These are phyloP conservation scores for Trypoxylon attenuatum DNA, from an alignment of 2,888 invertebrate genomes.

Conservation along the genomic window DNA sequence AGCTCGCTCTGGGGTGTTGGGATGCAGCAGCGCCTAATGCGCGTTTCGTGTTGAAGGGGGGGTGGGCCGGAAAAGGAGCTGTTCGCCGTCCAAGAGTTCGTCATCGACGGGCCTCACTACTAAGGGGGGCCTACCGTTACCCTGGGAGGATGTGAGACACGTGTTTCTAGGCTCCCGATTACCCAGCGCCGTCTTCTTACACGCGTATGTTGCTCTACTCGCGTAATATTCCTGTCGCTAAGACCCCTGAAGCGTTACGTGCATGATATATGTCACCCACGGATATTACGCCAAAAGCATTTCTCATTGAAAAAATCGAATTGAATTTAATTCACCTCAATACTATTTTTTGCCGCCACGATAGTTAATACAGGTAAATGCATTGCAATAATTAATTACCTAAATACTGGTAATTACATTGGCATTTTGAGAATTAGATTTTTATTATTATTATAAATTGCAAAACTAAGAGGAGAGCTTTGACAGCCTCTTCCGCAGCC, in stretches of 20 bases:
- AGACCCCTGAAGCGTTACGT: conserved; percentile 40
- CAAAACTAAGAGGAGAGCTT: no score
- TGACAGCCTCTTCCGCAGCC: no score
- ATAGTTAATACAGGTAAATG: no score
- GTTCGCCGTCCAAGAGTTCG: conserved; percentile 42
- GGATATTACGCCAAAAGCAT: conserved; percentile 26
- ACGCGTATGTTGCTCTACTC: conserved; percentile 59
- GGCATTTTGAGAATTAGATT: no score
- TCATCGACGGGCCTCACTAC: conserved; percentile 32
- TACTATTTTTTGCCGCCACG: no score
- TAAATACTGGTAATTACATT: no score
- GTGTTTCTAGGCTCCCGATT: conserved; percentile 69
- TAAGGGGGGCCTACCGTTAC: conserved; percentile 6
- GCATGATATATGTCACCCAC: conserved; percentile 43
- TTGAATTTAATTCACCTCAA: no score
- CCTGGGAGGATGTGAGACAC: conserved; percentile 57
- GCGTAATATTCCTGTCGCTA: conserved; percentile 56
- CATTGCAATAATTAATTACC: no score
- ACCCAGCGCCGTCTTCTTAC: conserved; percentile 65
- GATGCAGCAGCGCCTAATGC: conserved; percentile 71
- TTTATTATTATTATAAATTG: no score
- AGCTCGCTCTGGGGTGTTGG: conserved; percentile 56
- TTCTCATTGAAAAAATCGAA: conserved; percentile 12
- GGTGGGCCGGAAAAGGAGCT: conserved; percentile 60
- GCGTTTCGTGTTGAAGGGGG: conserved; percentile 71